A percentile compares a stretch with the other conserved stretches of the same genome.
Conservation (phyloP, 2,113 vertebrate species). For the Perca flavescens region DNA sequence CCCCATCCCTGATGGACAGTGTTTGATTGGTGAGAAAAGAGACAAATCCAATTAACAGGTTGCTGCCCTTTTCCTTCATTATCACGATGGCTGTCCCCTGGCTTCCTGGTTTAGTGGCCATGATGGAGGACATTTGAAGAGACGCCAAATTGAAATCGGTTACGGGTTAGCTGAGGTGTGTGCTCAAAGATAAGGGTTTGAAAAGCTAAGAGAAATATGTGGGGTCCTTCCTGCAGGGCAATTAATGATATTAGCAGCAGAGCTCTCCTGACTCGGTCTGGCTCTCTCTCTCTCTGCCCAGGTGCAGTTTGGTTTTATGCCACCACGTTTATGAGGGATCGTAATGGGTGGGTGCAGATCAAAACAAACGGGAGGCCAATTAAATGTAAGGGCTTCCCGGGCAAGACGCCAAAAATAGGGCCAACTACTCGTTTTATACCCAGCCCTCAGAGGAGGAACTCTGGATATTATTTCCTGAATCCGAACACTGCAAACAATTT, state of each 20-base stretch:
- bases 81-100: conserved; percentile 12
- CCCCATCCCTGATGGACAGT: conserved; percentile 12
- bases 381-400: conserved; percentile 61
- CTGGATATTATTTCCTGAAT: conserved; percentile 19
- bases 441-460: conserved; percentile 25
- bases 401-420: conserved; percentile 43
- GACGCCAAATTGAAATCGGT: conserved; percentile 46
- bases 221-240: conserved; percentile 25
- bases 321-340: conserved; percentile 50
- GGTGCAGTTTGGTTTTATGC: conserved; percentile 56
- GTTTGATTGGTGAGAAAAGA: conserved; percentile 12
- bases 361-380: conserved; percentile 62
- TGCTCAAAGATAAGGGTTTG: conserved; percentile 61
- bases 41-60: conserved; percentile 65
- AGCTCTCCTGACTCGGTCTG: neutral
- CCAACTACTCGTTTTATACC: conserved; percentile 50
- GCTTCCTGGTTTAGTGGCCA: conserved; percentile 22
- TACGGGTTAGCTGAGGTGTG: conserved; percentile 42
- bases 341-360: conserved; percentile 57
- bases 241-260: conserved; percentile 51
- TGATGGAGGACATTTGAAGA: conserved; percentile 47
- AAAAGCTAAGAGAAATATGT: conserved; percentile 48
- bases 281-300: neutral
- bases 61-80: conserved; percentile 50
- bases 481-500: conserved; percentile 16